A percentile compares a stretch with the other conserved stretches of the same genome.
phyloP scores from a whole-genome alignment of 2,888 invertebrate species.

The Trachelus tabidus region DNA sequence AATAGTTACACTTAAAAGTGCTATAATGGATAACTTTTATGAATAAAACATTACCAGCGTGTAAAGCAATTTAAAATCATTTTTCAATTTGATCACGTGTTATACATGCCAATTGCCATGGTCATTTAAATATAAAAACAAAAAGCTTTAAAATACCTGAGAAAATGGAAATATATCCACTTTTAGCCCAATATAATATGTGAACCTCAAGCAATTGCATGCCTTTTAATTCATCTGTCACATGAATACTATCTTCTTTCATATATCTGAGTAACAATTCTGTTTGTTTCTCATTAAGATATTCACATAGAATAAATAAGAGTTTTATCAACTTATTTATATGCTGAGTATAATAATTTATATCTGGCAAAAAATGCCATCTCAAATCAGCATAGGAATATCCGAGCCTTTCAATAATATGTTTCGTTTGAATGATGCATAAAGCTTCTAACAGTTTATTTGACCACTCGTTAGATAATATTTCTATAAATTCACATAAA shows the following conservation, averaged over 20 bases:
- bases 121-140: background rate
- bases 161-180: conserved; percentile 36
- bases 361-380: conserved; percentile 2
- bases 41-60: too few relatives aligned
- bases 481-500: conserved; percentile 27
- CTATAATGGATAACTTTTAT: background rate
- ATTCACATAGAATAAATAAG: conserved; percentile 44
- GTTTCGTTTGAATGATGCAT: conserved; percentile 59
- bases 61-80: background rate
- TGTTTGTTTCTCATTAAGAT: conserved; percentile 19
- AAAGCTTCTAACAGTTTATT: conserved; percentile 68
- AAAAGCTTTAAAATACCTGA: conserved; percentile 26
- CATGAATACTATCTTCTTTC: conserved; percentile 22
- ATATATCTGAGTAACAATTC: conserved; percentile 19
- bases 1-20: background rate
- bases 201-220: conserved; percentile 40
- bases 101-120: background rate
- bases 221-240: conserved; percentile 18
- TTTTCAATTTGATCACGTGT: background rate
- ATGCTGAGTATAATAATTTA: conserved; percentile 21
- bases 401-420: conserved; percentile 63
- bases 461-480: conserved; percentile 62
- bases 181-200: conserved; percentile 42
- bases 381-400: conserved; percentile 15
- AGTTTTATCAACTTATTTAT: conserved; percentile 39